phyloP scores from a whole-genome alignment of 2,888 invertebrate genomes.

The Drosophila hawaiiensis region DNA sequence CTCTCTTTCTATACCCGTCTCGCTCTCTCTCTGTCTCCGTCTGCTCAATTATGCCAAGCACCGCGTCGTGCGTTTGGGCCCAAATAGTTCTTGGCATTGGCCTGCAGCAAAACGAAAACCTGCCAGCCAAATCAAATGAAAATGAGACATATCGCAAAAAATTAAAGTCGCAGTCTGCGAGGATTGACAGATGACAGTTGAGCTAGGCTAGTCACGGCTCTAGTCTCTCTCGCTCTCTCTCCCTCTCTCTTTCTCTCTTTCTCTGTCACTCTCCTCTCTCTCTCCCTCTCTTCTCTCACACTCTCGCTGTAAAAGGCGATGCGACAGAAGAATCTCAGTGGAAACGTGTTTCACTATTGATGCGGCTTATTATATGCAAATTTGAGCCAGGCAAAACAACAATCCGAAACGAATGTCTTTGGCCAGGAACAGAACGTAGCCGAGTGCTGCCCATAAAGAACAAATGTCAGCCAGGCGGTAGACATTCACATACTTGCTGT shows the following conservation, averaged over 20 bases:
- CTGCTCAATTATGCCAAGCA: conserved; percentile 74
- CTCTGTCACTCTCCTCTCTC: conserved; percentile 7
- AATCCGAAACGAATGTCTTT: conserved; percentile 46
- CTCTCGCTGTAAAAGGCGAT: conserved; percentile 40
- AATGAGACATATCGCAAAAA: conserved; percentile 82
- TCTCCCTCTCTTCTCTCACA: conserved; percentile 20
- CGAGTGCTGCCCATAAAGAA: conserved; percentile 82
- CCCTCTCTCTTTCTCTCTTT: conserved; percentile 13
- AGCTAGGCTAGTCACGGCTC: conserved; percentile 18
- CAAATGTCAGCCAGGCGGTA: conserved; percentile 71
- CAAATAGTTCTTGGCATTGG: conserved; percentile 59
- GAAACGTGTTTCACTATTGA: conserved; percentile 84
- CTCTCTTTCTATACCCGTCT: background rate
- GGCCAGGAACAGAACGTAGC: conserved; percentile 47
- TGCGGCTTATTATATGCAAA: conserved; percentile 85
- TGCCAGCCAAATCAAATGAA: conserved; percentile 76
- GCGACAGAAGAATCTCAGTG: conserved; percentile 63
- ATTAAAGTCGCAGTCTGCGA: conserved; percentile 61
- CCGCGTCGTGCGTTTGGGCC: conserved; percentile 56
- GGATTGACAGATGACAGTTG: conserved; percentile 80
- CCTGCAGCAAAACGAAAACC: conserved; percentile 43
- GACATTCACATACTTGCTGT: conserved; percentile 46
- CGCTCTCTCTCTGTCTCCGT: background rate
- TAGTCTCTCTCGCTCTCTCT: conserved; percentile 11
- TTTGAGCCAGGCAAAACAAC: conserved; percentile 74